A percentile compares a stretch with the other conserved stretches of the same genome.
Conservation (phyloP, 2,113 vertebrate genomes). For the Cochlearius cochlearius region DNA sequence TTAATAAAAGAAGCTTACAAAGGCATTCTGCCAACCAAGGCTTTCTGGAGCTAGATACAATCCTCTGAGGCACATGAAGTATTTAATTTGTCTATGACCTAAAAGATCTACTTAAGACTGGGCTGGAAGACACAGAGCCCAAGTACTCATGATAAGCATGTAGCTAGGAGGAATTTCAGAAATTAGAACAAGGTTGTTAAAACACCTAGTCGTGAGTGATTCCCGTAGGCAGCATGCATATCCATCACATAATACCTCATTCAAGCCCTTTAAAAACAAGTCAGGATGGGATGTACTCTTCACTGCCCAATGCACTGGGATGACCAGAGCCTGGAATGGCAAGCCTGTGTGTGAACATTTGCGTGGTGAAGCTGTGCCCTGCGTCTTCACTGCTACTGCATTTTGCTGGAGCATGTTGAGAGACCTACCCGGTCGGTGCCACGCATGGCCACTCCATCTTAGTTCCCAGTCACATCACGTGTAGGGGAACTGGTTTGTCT, state of each 20-base stretch:
- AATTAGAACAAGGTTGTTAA: not conserved
- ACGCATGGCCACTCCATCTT: fast-evolving
- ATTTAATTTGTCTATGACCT: not conserved
- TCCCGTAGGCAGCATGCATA: not conserved
- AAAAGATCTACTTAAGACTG: not conserved
- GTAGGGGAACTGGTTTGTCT: not conserved
- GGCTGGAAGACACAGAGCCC: not conserved
- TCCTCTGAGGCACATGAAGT: not conserved
- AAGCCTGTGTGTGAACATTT: not conserved
- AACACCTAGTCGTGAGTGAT: not conserved
- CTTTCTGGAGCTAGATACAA: not conserved
- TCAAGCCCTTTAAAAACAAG: not conserved
- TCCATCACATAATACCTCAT: not conserved
- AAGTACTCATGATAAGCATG: not conserved
- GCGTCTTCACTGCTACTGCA: not conserved
- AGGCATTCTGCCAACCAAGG: not conserved
- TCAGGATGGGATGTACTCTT: not conserved
- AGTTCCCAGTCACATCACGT: not conserved
- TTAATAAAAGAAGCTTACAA: not conserved
- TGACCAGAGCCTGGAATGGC: not conserved
- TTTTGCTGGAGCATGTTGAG: not conserved
- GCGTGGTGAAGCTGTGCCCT: not conserved
- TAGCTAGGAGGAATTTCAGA: not conserved
- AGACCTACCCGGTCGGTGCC: not conserved
- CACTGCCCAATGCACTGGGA: not conserved